Evolutionary conservation across 1,140 invertebrate genomes (phyloP), one percentile per base, ranked within the genome.

Genomic region (Leptinotarsa texana): DNA sequence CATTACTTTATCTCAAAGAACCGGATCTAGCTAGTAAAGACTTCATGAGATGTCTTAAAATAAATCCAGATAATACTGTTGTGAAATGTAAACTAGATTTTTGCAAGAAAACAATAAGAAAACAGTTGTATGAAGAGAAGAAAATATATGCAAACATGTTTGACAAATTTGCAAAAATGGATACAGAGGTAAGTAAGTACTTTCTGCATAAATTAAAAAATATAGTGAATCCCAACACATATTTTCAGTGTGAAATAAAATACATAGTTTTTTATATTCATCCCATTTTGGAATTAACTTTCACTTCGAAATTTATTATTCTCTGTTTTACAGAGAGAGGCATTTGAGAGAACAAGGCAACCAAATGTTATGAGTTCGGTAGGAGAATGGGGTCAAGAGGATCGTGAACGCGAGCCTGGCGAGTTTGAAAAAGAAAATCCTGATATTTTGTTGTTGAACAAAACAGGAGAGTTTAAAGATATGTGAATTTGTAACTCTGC

Each of bases 131-230:
- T 61, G 92, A 92, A 78, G 97, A 99, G 83, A 97, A 96, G 87
- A 92, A 94, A 81, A 88, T 96, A 13, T 99, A 97, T 86, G 92
- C 92, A 3, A 97, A 96, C 84, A 98, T 99, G 95, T 99, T 99
- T 84, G 92, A 94, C 77, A 95, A 94, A 85, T 93, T 95, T 86
- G 93, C 94, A 3, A 90, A 92, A 81, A 89, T 90, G 84, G 94
- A 95, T 85, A 90, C 90, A 85, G 90, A 94, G 91, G 94, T 95
- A 81, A 85, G 81, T 76, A 74, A 85, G 81, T 76, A 74, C 51
- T 57, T 57, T 42, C 11, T 42, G 33, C 33, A 42, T 42, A 42
- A 42, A 42, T 42, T 42, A 42, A 11, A 42, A 11, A 11, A 8
- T 42, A 11, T 42, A 42, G 33, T 33, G 27, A 33, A 6, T 33